These are phyloP conservation scores for Pinctada fucata DNA, from an alignment of 2,888 invertebrate species.

Conservation along the genomic window DNA sequence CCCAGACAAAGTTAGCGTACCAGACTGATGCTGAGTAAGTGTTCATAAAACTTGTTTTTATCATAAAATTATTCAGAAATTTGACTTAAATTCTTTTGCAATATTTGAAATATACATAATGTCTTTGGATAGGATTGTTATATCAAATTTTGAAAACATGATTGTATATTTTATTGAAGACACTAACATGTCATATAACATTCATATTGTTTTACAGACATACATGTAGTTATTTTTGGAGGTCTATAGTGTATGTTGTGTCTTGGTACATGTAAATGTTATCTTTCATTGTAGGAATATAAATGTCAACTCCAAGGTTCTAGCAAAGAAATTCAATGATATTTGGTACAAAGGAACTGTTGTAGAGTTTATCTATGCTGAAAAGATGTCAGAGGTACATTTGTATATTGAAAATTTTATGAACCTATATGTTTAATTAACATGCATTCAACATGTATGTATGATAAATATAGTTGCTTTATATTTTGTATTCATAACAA, in stretches of 20 bases:
- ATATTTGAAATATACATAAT: neutral
- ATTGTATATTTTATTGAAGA: too few species aligned
- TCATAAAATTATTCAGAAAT: neutral
- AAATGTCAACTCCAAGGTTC: constrained; percentile 61
- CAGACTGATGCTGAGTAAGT: constrained; percentile 19
- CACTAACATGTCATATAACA: too few species aligned
- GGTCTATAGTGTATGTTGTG: too few species aligned
- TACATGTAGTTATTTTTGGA: too few species aligned
- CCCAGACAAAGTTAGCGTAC: constrained; percentile 26
- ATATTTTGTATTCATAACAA: too few species aligned
- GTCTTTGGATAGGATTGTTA: neutral
- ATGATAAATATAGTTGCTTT: too few species aligned
- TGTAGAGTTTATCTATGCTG: constrained; percentile 56
- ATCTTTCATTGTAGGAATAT: constrained; percentile 49
- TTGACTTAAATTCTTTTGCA: neutral
- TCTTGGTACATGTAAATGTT: too few species aligned
- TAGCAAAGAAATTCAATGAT: constrained; percentile 71
- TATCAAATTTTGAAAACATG: too few species aligned
- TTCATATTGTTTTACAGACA: too few species aligned
- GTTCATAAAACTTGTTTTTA: neutral
- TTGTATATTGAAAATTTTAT: too few species aligned
- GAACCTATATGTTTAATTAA: too few species aligned
- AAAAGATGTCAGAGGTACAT: constrained; percentile 53
- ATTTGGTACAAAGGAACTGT: constrained; percentile 73
- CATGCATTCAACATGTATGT: too few species aligned